These are phyloP conservation scores for Colostygia pectinataria DNA, from an alignment of 2,888 invertebrate species.

Conservation along the genomic window DNA sequence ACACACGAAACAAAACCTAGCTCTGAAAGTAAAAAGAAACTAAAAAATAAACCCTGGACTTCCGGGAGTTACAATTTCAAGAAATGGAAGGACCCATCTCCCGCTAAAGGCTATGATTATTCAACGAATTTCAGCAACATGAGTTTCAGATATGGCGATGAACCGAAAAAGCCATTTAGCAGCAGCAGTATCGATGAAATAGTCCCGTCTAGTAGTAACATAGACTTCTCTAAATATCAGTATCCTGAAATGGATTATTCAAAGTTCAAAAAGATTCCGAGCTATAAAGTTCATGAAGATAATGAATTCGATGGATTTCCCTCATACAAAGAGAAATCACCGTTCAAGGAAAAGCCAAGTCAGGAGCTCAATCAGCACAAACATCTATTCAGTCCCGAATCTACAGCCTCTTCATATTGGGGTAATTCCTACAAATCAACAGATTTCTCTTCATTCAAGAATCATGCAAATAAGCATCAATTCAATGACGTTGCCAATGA, in stretches of 20 bases:
- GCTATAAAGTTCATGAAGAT: slow-evolving; percentile 48
- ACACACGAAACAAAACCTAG: slow-evolving; percentile 26
- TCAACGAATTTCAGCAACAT: slow-evolving; percentile 63
- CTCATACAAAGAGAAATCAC: slow-evolving; percentile 50
- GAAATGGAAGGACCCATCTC: slow-evolving; percentile 52
- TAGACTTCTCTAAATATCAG: slow-evolving; percentile 56
- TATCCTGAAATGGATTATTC: slow-evolving; percentile 56
- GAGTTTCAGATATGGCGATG: slow-evolving; percentile 60
- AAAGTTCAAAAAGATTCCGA: slow-evolving; percentile 58
- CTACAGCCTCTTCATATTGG: slow-evolving; percentile 61
- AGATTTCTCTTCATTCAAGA: slow-evolving; percentile 56
- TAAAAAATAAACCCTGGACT: slow-evolving; percentile 55
- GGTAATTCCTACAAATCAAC: slow-evolving; percentile 60
- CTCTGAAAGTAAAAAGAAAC: slow-evolving; percentile 53
- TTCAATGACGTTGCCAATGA: slow-evolving; percentile 51
- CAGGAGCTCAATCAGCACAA: slow-evolving; percentile 60
- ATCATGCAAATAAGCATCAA: slow-evolving; percentile 51
- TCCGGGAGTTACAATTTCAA: slow-evolving; percentile 49
- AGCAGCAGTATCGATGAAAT: slow-evolving; percentile 57
- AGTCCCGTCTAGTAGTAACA: slow-evolving; percentile 64
- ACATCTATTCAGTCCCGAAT: slow-evolving; percentile 52
- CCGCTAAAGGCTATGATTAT: slow-evolving; percentile 62
- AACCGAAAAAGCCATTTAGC: slow-evolving; percentile 52
- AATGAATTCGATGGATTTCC: slow-evolving; percentile 48
- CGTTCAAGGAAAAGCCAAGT: slow-evolving; percentile 44